phyloP scores from a whole-genome alignment of 2,113 vertebrate species.

The Poeciliopsis prolifica region DNA sequence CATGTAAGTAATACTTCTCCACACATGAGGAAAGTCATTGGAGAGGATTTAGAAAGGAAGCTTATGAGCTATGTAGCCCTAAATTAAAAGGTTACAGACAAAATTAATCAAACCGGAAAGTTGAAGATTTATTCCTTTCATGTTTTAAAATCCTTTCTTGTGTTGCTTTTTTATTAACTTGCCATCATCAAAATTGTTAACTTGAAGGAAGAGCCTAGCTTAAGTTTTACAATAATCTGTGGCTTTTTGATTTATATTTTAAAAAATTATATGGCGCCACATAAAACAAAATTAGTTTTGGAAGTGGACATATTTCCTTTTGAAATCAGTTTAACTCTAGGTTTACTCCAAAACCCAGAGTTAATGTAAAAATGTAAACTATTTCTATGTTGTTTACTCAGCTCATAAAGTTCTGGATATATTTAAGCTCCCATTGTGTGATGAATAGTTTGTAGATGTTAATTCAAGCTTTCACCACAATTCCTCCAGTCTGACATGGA shows the following conservation, averaged over 20 bases:
- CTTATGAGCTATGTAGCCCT: background rate
- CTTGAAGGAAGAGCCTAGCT: background rate
- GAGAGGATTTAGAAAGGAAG: background rate
- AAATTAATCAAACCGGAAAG: background rate
- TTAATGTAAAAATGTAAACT: conserved; percentile 53
- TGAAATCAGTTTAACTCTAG: conserved; percentile 36
- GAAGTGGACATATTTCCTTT: conserved; percentile 3
- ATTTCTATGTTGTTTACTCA: conserved; percentile 47
- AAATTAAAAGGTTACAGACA: background rate
- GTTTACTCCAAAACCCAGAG: conserved; percentile 24
- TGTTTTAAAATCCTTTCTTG: background rate
- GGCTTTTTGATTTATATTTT: background rate
- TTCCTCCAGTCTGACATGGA: conserved; percentile 52
- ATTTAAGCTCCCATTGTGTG: conserved; percentile 58
- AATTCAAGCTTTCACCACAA: conserved; percentile 58
- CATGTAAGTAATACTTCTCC: background rate
- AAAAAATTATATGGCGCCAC: background rate
- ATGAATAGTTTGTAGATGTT: conserved; percentile 56
- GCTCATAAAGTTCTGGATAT: conserved; percentile 58
- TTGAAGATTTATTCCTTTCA: background rate
- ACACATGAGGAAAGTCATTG: background rate
- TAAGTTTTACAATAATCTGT: background rate
- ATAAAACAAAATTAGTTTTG: background rate
- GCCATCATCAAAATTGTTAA: background rate
- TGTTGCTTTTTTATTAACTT: background rate